A percentile compares a stretch with the other conserved stretches of the same genome.
phyloP scores from a whole-genome alignment of 2,888 invertebrate species.

The Erebia aethiops region DNA sequence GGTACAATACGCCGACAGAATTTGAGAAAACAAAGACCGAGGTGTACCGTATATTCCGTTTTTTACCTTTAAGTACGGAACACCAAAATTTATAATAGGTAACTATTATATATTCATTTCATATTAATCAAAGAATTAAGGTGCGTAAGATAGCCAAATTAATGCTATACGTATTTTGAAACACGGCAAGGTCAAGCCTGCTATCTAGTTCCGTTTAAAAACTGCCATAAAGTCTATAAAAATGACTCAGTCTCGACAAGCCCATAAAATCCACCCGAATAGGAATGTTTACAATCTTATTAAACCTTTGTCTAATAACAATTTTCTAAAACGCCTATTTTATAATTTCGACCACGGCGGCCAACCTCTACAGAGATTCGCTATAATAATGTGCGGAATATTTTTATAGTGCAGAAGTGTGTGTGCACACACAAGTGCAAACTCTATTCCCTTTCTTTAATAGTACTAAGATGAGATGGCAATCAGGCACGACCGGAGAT shows the following conservation, averaged over 20 bases:
- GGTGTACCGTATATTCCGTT: too few species aligned
- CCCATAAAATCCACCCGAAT: constrained; percentile 9
- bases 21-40: too few species aligned
- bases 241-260: constrained; percentile 13
- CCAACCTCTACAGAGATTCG: too few species aligned
- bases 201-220: constrained; percentile 2
- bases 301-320: constrained; percentile 5
- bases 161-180: not conserved
- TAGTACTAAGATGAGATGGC: too few species aligned
- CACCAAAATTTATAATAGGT: too few species aligned
- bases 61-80: too few species aligned
- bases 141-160: not conserved
- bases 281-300: constrained; percentile 6
- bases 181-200: not conserved
- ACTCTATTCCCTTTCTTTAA: too few species aligned
- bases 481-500: too few species aligned
- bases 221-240: constrained; percentile 5
- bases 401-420: too few species aligned
- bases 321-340: constrained; percentile 6
- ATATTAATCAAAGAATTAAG: not conserved
- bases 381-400: too few species aligned
- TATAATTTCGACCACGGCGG: constrained; percentile 7
- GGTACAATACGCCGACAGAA: too few species aligned
- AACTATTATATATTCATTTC: not conserved
- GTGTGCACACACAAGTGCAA: too few species aligned